A percentile compares a stretch with the other conserved stretches of the same genome.
Conservation (phyloP, 2,113 vertebrate genomes). For the Erpornis zantholeuca region DNA sequence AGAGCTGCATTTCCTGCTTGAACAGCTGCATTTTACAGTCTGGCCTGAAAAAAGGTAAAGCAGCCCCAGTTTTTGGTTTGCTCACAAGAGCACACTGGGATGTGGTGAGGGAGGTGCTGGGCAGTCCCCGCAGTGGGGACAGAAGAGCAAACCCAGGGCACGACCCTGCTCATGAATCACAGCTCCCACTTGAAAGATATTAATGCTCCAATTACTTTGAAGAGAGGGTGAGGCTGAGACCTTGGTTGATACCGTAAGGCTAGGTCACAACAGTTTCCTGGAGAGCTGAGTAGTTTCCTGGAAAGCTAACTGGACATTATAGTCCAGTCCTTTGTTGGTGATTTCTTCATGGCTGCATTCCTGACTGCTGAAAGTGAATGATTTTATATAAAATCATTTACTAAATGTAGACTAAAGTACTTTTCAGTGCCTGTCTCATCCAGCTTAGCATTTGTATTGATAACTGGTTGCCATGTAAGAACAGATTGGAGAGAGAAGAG, state of each 20-base stretch:
- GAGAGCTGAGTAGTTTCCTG: background rate
- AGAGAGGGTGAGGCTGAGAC: background rate
- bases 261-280: background rate
- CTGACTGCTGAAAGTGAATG: background rate
- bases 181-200: background rate
- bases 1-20: too few species aligned
- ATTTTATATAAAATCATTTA: background rate
- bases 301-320: background rate
- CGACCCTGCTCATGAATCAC: background rate
- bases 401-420: background rate
- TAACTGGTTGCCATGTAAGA: background rate
- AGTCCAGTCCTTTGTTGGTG: background rate
- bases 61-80: background rate
- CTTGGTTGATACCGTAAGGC: background rate
- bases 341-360: background rate
- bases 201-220: background rate
- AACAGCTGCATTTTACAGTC: background rate
- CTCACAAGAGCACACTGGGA: accelerated
- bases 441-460: background rate
- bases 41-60: background rate
- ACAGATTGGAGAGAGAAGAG: background rate
- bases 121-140: accelerated
- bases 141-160: background rate
- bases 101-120: background rate
- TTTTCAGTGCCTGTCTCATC: background rate